Base-by-base conservation (phyloP, 1,140 invertebrate species). In the Physella acuta region DNA sequence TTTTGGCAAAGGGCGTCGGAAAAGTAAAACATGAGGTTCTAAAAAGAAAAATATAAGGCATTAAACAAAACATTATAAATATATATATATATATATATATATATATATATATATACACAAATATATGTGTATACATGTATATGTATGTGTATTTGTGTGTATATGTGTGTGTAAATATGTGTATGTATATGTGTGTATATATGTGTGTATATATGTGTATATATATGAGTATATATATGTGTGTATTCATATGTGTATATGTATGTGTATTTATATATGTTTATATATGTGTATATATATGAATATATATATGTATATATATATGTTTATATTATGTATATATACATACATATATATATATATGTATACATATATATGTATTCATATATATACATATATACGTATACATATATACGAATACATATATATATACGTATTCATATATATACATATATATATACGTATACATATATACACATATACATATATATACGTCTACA, bases 1-100 rank as follows among this genome's bases (percentile, higher is more conserved):
- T 16, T 17, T 58, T 66, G 77, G 73, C 51, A 78, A 30, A n/a
- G 76, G 79, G 52, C 81, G 72, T 36, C 81, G 61, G 68, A 82
- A 82, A 34, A 82, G 73, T 11, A 82, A 66, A 8, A 82, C 75
- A 74, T 81, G 80, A 31, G 81, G 81, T 49, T 82, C 81, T 81
- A 72, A 53, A 78, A 76, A 34, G 68, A 56, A 68, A 52, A 71
- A 64, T n/a, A 37, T 31, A 30, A 63, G 31, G 36, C 14, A 17
- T 3, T 37, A 2, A 55, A 36, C 31, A 55, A 26, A 28, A 44
- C 34, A 14, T n/a, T 53, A 55, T 16, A n/a, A 26, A 55, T 16
- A 14, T 55, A 26, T 5, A n/a, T 55, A 55, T 24, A n/a, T 5
- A n/a, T 24, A 55, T 16, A 11, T 55, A 55, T 16, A 24, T 16